A percentile compares a stretch with the other conserved stretches of the same genome.
phyloP scores from a whole-genome alignment of 2,888 invertebrate genomes.

The Pyralis farinalis region DNA sequence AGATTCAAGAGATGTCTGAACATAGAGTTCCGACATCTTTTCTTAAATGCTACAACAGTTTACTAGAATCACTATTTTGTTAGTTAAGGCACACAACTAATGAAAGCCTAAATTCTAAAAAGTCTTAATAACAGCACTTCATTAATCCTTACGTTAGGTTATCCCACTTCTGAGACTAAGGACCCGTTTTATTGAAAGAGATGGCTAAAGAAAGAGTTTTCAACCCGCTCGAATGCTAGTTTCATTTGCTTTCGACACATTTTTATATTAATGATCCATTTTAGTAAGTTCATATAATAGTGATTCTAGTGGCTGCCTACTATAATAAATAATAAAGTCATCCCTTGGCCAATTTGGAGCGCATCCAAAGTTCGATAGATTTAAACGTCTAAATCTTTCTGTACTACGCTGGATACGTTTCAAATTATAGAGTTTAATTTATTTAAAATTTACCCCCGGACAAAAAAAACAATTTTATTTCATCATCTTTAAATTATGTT shows the following conservation, averaged over 20 bases:
- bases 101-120: too few species aligned
- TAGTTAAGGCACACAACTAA: too few species aligned
- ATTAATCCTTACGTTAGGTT: too few species aligned
- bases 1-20: conserved; percentile 16
- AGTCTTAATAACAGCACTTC: too few species aligned
- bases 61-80: too few species aligned
- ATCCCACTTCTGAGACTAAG: too few species aligned
- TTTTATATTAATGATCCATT: too few species aligned
- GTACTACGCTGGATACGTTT: conserved; percentile 22
- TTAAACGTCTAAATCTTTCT: conserved; percentile 19
- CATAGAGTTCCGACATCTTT: conserved; percentile 8
- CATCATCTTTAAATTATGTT: too few species aligned
- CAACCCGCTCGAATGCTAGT: too few species aligned
- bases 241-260: too few species aligned
- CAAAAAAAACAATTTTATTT: not conserved
- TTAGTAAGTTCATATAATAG: conserved; percentile 10
- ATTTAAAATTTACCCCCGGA: conserved; percentile 10
- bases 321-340: conserved; percentile 12
- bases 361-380: conserved; percentile 21
- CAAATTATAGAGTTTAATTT: conserved; percentile 23
- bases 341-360: conserved; percentile 21
- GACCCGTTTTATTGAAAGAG: too few species aligned
- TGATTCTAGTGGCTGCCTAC: not conserved
- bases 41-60: not conserved
- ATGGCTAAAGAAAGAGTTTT: too few species aligned